Conservation (phyloP, 2,113 vertebrate genomes). For the Equus quagga region DNA sequence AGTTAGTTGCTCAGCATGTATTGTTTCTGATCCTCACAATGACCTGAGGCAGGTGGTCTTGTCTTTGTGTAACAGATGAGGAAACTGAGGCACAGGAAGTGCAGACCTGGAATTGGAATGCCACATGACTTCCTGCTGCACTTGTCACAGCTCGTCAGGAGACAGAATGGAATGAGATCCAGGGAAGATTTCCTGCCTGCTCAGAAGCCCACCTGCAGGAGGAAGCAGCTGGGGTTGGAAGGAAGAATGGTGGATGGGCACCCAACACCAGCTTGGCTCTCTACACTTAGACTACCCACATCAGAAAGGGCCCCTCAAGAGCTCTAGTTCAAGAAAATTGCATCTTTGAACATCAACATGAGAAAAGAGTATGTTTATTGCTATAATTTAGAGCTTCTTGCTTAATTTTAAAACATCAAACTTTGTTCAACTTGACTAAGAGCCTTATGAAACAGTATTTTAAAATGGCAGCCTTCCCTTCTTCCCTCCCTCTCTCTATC, state of each 20-base stretch:
- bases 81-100: background rate
- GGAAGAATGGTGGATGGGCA: background rate
- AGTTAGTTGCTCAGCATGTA: background rate
- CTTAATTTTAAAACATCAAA: slow-evolving; percentile 9
- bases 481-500: background rate
- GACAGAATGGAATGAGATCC: background rate
- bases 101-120: background rate
- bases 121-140: background rate
- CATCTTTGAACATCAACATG: background rate
- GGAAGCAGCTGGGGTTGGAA: background rate
- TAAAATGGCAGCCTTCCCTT: background rate
- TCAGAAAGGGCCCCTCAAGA: background rate
- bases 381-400: background rate
- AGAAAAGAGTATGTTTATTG: background rate
- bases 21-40: background rate
- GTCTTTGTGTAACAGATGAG: background rate
- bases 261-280: background rate
- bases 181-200: background rate
- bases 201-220: background rate
- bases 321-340: background rate
- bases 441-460: background rate
- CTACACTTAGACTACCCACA: no score
- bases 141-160: background rate
- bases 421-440: background rate
- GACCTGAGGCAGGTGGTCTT: background rate